phyloP scores from a whole-genome alignment of 2,797 vertebrate genomes.

The Odontamblyopus rebecca region DNA sequence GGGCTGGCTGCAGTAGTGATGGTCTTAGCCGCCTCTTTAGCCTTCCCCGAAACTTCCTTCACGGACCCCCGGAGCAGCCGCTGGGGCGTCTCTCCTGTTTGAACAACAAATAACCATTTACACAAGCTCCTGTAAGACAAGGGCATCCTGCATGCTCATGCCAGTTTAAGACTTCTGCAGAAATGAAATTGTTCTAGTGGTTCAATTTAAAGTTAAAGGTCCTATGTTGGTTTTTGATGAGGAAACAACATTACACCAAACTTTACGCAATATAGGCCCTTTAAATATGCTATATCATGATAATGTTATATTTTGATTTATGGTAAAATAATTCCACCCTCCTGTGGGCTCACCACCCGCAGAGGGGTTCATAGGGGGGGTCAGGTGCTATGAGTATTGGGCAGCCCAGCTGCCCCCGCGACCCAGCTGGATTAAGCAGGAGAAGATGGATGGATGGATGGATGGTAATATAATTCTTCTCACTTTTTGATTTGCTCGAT shows the following conservation, averaged over 20 bases:
- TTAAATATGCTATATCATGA: neutral
- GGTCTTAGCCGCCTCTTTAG: slow-evolving; percentile 72
- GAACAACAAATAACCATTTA: neutral
- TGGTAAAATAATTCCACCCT: neutral
- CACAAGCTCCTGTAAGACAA: neutral
- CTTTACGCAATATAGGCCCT: too few relatives aligned
- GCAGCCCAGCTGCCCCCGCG: too few relatives aligned
- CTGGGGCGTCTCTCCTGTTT: slow-evolving; percentile 70
- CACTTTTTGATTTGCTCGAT: neutral
- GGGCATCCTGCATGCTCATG: neutral
- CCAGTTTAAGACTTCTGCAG: too few relatives aligned
- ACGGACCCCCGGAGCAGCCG: slow-evolving; percentile 69
- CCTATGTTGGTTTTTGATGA: too few relatives aligned
- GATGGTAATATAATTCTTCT: neutral
- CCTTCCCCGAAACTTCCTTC: slow-evolving; percentile 71
- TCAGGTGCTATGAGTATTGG: too few relatives aligned
- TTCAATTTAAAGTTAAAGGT: neutral
- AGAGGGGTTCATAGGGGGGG: too few relatives aligned
- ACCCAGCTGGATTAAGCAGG: too few relatives aligned
- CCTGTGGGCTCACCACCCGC: too few relatives aligned
- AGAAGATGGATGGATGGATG: too few relatives aligned
- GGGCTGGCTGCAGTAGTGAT: slow-evolving; percentile 64
- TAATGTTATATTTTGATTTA: neutral
- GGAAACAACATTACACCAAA: too few relatives aligned
- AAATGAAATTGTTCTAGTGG: neutral